Evolutionary conservation across 1,140 invertebrate genomes (phyloP).

Genomic region (Paraescarpia echinospica): DNA sequence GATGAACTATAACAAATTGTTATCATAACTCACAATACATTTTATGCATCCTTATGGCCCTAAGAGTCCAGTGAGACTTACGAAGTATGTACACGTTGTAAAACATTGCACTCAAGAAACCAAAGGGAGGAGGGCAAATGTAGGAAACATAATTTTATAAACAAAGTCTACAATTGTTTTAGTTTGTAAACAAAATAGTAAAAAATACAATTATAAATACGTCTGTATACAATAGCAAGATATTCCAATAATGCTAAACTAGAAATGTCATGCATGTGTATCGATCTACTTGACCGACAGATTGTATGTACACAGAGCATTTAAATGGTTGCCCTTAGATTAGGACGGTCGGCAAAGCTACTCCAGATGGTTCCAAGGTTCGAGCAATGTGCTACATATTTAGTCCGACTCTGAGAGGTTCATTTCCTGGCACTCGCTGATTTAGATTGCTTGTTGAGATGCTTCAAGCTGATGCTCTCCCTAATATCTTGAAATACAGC

Average conservation of each 20-base stretch:
- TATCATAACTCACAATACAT: too few species aligned
- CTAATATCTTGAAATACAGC: neutral
- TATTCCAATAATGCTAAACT: neutral
- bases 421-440: neutral
- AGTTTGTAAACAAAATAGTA: too few species aligned
- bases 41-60: too few species aligned
- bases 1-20: too few species aligned
- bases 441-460: neutral
- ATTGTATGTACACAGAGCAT: neutral
- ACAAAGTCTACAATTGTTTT: too few species aligned
- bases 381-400: neutral
- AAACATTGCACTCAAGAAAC: neutral
- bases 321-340: neutral
- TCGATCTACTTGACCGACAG: neutral
- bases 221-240: neutral
- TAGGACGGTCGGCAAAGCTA: neutral
- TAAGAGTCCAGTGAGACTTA: too few species aligned
- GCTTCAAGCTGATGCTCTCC: too few species aligned
- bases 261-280: neutral
- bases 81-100: too few species aligned
- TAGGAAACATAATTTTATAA: neutral
- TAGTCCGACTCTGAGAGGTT: neutral
- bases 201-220: too few species aligned
- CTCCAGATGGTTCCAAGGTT: neutral
- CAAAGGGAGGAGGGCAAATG: neutral